Conservation (phyloP, 2,888 invertebrate species). For the Gortyna flavago region DNA sequence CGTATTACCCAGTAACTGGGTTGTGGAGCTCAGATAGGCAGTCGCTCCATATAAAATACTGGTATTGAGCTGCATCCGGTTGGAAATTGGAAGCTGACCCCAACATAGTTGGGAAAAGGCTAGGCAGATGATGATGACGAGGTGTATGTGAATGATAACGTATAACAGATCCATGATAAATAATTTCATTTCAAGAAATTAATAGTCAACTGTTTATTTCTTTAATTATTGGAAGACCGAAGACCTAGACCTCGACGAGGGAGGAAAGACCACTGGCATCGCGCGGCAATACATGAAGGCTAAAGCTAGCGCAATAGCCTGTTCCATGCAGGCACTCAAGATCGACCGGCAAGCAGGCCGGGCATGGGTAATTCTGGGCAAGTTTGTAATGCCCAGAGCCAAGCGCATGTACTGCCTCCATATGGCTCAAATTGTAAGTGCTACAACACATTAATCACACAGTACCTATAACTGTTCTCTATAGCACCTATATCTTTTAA, state of each 20-base stretch:
- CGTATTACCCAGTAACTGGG: too few species aligned
- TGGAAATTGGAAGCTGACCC: too few species aligned
- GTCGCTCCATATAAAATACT: too few species aligned
- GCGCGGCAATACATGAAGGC: background rate
- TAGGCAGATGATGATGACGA: too few species aligned
- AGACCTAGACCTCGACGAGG: background rate
- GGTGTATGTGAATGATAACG: too few species aligned
- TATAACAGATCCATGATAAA: background rate
- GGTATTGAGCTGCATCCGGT: too few species aligned
- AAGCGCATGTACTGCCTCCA: conserved; percentile 77
- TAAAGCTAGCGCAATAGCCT: conserved; percentile 73
- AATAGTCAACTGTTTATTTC: background rate
- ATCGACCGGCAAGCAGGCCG: conserved; percentile 79
- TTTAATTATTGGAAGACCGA: conserved; percentile 10
- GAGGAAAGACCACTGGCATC: too few species aligned
- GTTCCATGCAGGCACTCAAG: conserved; percentile 80
- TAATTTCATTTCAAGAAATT: background rate
- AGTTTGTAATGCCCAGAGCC: conserved; percentile 75
- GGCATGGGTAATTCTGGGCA: conserved; percentile 81
- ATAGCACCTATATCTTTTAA: background rate
- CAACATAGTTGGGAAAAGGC: too few species aligned
- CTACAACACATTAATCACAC: background rate
- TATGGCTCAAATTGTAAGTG: conserved; percentile 79
- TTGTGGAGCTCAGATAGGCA: too few species aligned
- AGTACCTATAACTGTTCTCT: background rate